Conservation (phyloP, 1,140 invertebrate genomes). For the Microvelia longipes region DNA sequence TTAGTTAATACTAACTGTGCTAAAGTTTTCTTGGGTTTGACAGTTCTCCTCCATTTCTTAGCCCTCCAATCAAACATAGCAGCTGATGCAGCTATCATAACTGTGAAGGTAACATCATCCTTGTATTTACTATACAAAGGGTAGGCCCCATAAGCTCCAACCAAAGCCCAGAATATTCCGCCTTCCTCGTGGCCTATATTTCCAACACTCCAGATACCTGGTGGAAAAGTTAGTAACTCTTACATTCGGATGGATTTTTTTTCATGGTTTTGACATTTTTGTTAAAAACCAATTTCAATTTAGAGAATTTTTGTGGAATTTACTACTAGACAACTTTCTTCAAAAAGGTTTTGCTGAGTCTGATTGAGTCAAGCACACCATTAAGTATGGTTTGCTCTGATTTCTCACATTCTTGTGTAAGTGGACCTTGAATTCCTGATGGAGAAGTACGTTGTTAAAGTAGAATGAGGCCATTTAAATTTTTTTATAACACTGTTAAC, state of each 20-base stretch:
- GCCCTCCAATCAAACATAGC: conserved; percentile 53
- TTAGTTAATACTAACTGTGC: conserved; percentile 30
- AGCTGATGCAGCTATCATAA: conserved; percentile 44
- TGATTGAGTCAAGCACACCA: no score
- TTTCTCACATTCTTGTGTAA: no score
- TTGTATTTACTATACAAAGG: conserved; percentile 28
- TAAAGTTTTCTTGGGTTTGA: conserved; percentile 34
- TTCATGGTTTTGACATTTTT: not conserved
- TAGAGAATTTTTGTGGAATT: no score
- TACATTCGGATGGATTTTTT: conserved; percentile 8
- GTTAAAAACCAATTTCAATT: no score
- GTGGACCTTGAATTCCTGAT: no score
- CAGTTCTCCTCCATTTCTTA: conserved; percentile 58
- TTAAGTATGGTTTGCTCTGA: no score
- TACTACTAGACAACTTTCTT: no score
- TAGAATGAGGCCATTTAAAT: no score
- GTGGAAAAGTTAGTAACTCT: conserved; percentile 22
- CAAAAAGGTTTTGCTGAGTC: no score
- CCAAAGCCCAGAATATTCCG: conserved; percentile 45
- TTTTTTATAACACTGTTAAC: no score
- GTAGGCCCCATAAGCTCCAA: conserved; percentile 50
- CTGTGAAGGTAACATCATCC: conserved; percentile 36
- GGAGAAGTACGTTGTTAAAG: no score
- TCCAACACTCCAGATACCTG: conserved; percentile 76
- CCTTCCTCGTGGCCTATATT: conserved; percentile 73